A percentile compares a stretch with the other conserved stretches of the same genome.
phyloP scores from a whole-genome alignment of 2,113 vertebrate species.

The Cygnus atratus region DNA sequence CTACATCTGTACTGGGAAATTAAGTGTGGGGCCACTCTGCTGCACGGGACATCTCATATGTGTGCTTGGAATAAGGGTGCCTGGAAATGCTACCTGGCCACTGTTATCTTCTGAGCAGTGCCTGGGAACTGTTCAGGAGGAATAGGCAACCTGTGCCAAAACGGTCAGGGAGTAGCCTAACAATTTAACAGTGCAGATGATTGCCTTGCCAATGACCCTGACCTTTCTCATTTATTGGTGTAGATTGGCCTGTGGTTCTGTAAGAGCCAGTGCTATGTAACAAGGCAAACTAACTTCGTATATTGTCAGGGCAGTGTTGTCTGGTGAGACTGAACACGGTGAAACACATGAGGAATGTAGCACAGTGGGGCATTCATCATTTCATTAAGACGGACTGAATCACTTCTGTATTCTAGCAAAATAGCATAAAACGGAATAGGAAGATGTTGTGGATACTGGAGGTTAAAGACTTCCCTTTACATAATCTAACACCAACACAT shows the following conservation, averaged over 20 bases:
- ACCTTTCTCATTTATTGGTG: not conserved
- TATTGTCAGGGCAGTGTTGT: not conserved
- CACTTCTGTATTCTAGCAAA: not conserved
- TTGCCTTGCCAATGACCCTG: rapidly evolving
- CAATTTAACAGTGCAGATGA: rapidly evolving
- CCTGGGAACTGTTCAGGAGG: not conserved
- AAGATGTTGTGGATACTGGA: not conserved
- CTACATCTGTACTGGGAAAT: not conserved
- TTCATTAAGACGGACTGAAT: not conserved
- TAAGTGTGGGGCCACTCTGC: not conserved
- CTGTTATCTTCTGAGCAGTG: not conserved
- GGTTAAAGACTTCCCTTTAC: not conserved
- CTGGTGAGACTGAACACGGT: not conserved
- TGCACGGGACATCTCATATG: not conserved
- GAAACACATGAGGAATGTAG: not conserved
- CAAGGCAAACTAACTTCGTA: not conserved
- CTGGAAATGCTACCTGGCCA: not conserved
- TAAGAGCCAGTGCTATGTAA: not conserved
- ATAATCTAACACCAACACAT: not conserved
- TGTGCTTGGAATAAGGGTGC: not conserved
- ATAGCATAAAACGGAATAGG: not conserved
- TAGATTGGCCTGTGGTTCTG: not conserved
- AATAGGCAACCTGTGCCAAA: not conserved
- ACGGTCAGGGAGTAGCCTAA: not conserved
- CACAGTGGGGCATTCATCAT: not conserved